Conservation (phyloP, 2,797 vertebrate genomes). For the Serranus cabrilla region DNA sequence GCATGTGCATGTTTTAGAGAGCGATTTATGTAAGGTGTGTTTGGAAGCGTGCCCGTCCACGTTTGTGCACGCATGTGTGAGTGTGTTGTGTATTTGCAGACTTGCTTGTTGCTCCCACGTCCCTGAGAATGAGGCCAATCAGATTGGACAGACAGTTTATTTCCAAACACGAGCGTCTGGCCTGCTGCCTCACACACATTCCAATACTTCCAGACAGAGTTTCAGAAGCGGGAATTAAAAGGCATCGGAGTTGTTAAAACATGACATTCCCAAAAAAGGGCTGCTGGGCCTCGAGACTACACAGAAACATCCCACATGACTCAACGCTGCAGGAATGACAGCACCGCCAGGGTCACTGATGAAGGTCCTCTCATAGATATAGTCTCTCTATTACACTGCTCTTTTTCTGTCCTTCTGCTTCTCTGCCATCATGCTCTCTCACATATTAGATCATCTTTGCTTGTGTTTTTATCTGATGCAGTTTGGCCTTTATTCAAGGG, state of each 20-base stretch:
- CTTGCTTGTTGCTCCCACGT: constrained; percentile 69
- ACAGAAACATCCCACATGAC: constrained; percentile 96
- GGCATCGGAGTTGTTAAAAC: constrained; percentile 93
- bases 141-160: constrained; percentile 77
- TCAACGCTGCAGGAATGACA: constrained; percentile 97
- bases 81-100: constrained; percentile 53
- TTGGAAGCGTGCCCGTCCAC: constrained; percentile 36
- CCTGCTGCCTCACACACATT: constrained; percentile 91
- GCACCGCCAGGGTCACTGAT: constrained; percentile 90
- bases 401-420: constrained; percentile 43
- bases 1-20: constrained; percentile 8
- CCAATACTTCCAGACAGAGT: constrained; percentile 94
- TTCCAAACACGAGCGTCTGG: constrained; percentile 87
- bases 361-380: constrained; percentile 73
- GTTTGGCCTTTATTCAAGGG: constrained; percentile 8
- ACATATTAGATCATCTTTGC: constrained; percentile 29
- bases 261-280: constrained; percentile 99
- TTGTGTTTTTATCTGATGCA: constrained; percentile 2
- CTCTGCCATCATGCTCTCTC: constrained; percentile 26
- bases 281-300: constrained; percentile 91
- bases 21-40: constrained; percentile 44
- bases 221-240: constrained; percentile 89
- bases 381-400: constrained; percentile 48
- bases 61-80: constrained; percentile 50
- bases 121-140: constrained; percentile 84